A percentile compares a stretch with the other conserved stretches of the same genome.
Conservation (phyloP, 2,888 invertebrate genomes). For the Agrenia bidenticulata region DNA sequence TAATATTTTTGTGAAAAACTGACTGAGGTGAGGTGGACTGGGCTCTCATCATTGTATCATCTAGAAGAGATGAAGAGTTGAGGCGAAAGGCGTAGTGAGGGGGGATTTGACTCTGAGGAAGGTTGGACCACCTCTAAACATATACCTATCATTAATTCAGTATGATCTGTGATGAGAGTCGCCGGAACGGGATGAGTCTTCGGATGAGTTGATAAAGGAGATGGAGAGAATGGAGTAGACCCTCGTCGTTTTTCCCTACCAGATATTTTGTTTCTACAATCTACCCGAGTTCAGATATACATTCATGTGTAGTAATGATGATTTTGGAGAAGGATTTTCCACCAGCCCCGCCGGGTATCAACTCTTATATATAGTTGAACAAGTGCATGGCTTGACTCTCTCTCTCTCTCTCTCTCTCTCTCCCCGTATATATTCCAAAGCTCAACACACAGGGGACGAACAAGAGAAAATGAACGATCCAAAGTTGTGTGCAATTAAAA, state of each 20-base stretch:
- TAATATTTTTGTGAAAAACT: conserved; percentile 6
- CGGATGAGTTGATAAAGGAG: conserved; percentile 40
- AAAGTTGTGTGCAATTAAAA: conserved; percentile 53
- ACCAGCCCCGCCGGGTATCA: conserved; percentile 42
- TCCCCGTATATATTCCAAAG: conserved; percentile 27
- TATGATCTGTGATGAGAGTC: conserved; percentile 36
- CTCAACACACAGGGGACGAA: conserved; percentile 45
- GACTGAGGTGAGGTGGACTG: conserved; percentile 20
- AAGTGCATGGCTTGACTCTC: too few species aligned
- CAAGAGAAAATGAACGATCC: conserved; percentile 46
- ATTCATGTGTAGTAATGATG: conserved; percentile 39
- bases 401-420: too few species aligned
- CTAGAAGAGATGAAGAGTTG: neutral
- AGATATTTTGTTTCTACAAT: too few species aligned
- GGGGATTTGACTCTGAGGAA: conserved; percentile 10
- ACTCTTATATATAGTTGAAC: neutral
- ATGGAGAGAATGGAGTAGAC: conserved; percentile 9
- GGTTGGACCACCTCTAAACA: conserved; percentile 27
- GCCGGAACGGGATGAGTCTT: conserved; percentile 34
- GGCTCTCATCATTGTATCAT: neutral
- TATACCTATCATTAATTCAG: conserved; percentile 34
- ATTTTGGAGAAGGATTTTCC: conserved; percentile 41
- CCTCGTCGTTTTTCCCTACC: too few species aligned
- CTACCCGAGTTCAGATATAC: too few species aligned
- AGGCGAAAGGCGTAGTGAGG: neutral